These are phyloP conservation scores for Glyphotaelius pellucidus DNA, from an alignment of 2,888 invertebrate species.

Conservation along the genomic window DNA sequence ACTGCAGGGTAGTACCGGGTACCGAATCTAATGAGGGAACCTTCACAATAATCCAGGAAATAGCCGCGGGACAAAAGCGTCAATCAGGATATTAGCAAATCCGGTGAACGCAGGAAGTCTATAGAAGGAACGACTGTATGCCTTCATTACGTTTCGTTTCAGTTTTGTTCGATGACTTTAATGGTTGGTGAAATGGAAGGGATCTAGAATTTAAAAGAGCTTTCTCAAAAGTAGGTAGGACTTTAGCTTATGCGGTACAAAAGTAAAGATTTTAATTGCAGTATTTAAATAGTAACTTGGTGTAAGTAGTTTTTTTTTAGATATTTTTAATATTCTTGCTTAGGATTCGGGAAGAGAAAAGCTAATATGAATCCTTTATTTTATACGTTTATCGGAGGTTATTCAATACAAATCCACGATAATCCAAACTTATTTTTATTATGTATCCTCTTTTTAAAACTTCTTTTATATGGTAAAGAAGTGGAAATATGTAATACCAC, in stretches of 20 bases:
- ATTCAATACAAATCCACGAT: no score
- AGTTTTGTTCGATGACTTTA: slow-evolving; percentile 32
- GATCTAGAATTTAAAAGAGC: neutral
- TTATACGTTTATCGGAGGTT: no score
- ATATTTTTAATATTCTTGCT: no score
- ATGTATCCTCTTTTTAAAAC: no score
- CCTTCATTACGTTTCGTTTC: slow-evolving; percentile 41
- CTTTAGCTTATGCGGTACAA: neutral
- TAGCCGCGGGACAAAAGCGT: slow-evolving; percentile 65
- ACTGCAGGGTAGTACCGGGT: slow-evolving; percentile 25
- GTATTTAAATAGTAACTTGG: neutral
- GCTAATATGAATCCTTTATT: no score
- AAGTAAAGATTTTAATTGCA: neutral
- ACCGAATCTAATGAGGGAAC: slow-evolving; percentile 63
- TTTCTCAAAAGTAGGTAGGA: neutral
- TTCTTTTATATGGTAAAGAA: no score
- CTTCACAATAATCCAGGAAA: slow-evolving; percentile 65
- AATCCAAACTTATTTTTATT: no score
- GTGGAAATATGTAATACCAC: no score
- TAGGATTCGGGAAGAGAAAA: no score
- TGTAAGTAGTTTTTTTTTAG: no score
- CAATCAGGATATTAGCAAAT: slow-evolving; percentile 66
- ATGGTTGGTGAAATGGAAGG: neutral
- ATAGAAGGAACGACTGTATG: neutral
- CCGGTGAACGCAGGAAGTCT: slow-evolving; percentile 59